phyloP scores from a whole-genome alignment of 2,113 vertebrate genomes.

The Puffinus mauretanicus region DNA sequence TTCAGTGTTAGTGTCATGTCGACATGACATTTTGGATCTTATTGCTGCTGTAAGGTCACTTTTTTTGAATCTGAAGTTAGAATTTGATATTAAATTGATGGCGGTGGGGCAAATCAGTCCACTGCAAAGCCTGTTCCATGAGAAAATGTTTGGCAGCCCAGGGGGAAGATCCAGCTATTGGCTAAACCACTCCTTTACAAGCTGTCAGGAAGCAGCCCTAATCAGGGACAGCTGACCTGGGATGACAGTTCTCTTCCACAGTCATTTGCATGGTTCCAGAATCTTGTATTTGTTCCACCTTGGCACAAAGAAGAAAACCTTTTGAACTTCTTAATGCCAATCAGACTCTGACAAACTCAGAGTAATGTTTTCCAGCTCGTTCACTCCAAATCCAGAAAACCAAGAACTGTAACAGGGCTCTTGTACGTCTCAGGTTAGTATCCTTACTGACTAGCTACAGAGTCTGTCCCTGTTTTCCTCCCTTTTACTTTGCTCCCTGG shows the following conservation, averaged over 20 bases:
- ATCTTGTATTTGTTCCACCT: conserved; percentile 1
- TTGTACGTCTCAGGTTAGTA: background rate
- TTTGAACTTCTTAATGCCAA: background rate
- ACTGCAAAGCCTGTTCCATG: background rate
- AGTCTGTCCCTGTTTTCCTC: background rate
- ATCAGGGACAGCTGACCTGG: conserved; percentile 10
- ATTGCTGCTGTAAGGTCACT: background rate
- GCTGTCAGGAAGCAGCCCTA: background rate
- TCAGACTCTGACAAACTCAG: conserved; percentile 5
- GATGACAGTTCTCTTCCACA: conserved; percentile 22
- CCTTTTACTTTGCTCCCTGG: background rate
- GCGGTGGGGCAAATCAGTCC: background rate
- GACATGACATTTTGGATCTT: background rate
- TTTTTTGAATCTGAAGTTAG: background rate
- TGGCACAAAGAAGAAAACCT: background rate
- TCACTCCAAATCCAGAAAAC: background rate
- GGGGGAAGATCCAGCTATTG: conserved; percentile 13
- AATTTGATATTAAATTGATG: background rate
- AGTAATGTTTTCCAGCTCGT: background rate
- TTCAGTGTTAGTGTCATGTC: background rate
- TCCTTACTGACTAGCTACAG: background rate
- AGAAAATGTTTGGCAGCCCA: background rate
- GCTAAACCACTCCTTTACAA: background rate
- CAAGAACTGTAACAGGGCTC: background rate
- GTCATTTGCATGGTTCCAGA: background rate